Conservation (phyloP, 2,797 vertebrate genomes). For the Tragopan temminckii region DNA sequence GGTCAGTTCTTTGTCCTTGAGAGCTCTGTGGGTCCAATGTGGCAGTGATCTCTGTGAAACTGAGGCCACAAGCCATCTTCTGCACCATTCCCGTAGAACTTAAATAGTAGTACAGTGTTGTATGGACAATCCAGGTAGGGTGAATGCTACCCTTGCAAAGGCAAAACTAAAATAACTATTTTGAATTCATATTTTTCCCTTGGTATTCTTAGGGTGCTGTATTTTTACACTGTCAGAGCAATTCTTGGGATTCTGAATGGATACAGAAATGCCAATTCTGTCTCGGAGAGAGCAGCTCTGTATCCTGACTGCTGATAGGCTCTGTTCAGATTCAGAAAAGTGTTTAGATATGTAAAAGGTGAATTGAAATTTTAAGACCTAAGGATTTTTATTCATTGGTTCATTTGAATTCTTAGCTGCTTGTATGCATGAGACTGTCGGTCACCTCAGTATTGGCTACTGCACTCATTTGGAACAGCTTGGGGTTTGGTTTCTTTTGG, state of each 20-base stretch:
- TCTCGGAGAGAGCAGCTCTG: neutral
- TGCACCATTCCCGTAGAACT: neutral
- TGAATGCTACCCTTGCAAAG: neutral
- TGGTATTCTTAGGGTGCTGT: neutral
- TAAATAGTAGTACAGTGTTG: neutral
- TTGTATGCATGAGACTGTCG: rapidly evolving
- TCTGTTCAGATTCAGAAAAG: neutral
- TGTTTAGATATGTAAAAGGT: neutral
- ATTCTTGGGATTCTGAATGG: neutral
- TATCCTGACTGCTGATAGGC: neutral
- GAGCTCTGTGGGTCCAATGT: neutral
- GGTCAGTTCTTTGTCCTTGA: neutral
- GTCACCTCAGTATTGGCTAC: neutral
- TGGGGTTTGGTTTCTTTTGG: neutral
- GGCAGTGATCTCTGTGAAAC: neutral
- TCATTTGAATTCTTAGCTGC: neutral
- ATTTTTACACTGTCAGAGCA: neutral
- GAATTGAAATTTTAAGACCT: neutral
- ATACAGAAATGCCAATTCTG: neutral
- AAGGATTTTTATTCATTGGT: no score
- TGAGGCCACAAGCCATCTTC: neutral
- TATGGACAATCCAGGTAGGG: neutral
- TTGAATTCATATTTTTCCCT: neutral
- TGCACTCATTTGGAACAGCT: neutral
- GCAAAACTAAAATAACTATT: neutral